Base-by-base conservation (phyloP, 1,140 invertebrate species). In the Leguminivora glycinivorella region DNA sequence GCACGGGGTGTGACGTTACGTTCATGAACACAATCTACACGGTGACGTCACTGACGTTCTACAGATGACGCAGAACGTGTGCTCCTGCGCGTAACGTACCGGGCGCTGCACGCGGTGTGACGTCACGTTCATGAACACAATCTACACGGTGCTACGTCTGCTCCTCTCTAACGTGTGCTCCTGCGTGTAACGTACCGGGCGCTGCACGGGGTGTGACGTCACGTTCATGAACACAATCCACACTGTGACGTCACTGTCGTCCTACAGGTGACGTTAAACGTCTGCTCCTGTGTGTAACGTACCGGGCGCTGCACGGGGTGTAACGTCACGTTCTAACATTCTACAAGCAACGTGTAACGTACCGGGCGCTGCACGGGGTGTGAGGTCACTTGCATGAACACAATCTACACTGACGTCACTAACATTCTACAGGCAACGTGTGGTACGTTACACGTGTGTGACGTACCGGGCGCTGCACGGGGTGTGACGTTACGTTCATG, bases 21-120 rank as follows among this genome's bases (percentile, higher is more conserved):
- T 94, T 95, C 72, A 95, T 94, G 68, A 95, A 95, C 3, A 98
- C 96, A 5, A 97, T 98, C 97, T 97, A 98, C 72, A 97, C 95
- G 25, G 96, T 98, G 68, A 98, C 96, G 91, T 98, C 95, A 25
- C 96, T 98, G 68, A 98, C 96, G 91, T 98, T 97, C 90, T 98
- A 98, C 22, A 98, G 90, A 75, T 95, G 94, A 4, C 96, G 96
- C n/a, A n/a, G n/a, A n/a, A n/a, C n/a, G n/a, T n/a, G 34, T 34
- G 31, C 31, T 34, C 31, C 31, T 34, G 31, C 10, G 10, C 10
- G 31, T 34, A 34, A 34, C 31, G n/a, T n/a, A n/a, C n/a, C n/a
- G n/a, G n/a, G n/a, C n/a, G n/a, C n/a, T n/a, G n/a, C n/a, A n/a
- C n/a, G n/a, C n/a, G n/a, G n/a, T n/a, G n/a, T n/a, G n/a, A n/a